Evolutionary conservation across 2,113 vertebrate genomes (phyloP), one percentile per base, ranked within the genome.

Genomic region (Nestor notabilis): DNA sequence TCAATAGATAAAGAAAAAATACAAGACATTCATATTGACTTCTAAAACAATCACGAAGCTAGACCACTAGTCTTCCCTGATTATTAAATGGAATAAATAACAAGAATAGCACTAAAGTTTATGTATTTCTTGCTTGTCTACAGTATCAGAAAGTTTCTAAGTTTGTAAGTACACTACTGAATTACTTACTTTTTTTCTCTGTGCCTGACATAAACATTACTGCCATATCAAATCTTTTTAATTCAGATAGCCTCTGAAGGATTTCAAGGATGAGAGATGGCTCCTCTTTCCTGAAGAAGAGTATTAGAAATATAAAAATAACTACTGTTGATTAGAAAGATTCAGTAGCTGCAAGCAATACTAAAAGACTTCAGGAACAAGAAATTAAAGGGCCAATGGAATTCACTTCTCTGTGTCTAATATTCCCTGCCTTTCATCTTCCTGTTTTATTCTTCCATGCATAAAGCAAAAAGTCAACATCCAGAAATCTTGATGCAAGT

Each of bases 131-230:
- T 91, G 25, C 15, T 69, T 71, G 37, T 70, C n/a, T 43, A 50
- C 24, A 49, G 27, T 65, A 70, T 12, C n/a, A 46, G 11, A 47
- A 88, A 63, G 2, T 7, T 24, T n/a, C 8, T 4, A 74, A 75
- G 19, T 49, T 77, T 33, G 46, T 56, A 53, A 90, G 58, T 61
- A 68, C 29, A 52, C 13, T 77, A 74, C 18, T 2, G 23, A 50
- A 88, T 47, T 74, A 98, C 98, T 95, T 91, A 99, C 99, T 98
- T 98, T 98, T 99, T 97, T 98, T 99, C 97, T 99, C 99, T 13
- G 98, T 55, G 29, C 97, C 91, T 13, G 99, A 99, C 99, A 99
- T 99, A 97, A 99, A 99, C 99, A 99, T 99, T 83, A 99, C 97
- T 7, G 99, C 99, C 99, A 99, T 99, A 97, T 99, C 98, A 97